phyloP scores from a whole-genome alignment of 2,113 vertebrate species.

The Percopsis transmontana region DNA sequence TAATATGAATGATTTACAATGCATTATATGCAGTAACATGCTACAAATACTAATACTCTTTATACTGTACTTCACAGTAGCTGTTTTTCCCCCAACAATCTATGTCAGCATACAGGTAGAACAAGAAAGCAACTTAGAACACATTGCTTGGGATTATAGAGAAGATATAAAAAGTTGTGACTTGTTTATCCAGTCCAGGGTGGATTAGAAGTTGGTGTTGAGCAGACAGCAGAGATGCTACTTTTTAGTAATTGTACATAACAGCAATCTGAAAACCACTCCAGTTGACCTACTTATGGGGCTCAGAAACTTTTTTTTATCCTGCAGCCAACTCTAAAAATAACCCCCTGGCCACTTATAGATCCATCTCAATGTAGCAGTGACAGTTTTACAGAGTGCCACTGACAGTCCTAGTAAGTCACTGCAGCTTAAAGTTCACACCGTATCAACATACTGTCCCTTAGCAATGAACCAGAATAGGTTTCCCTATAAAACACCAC shows the following conservation, averaged over 20 bases:
- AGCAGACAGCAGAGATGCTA: slow-evolving; percentile 69
- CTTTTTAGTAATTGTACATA: slow-evolving; percentile 78
- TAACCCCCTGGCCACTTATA: slow-evolving; percentile 76
- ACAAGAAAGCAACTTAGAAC: slow-evolving; percentile 34
- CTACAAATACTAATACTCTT: no score
- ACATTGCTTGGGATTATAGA: slow-evolving; percentile 45
- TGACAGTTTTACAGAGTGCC: slow-evolving; percentile 70
- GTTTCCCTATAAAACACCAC: no score
- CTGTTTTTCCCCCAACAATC: slow-evolving; percentile 27
- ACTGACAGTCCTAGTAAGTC: slow-evolving; percentile 53
- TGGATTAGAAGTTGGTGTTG: slow-evolving; percentile 72
- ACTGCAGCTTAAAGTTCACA: no score
- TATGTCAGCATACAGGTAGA: slow-evolving; percentile 18
- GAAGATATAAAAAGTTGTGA: slow-evolving; percentile 44
- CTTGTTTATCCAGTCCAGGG: slow-evolving; percentile 55
- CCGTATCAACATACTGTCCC: no score
- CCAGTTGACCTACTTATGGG: slow-evolving; percentile 79
- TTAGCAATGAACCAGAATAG: no score
- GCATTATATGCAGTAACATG: no score
- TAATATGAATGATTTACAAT: no score
- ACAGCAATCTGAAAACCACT: slow-evolving; percentile 73
- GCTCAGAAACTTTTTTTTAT: slow-evolving; percentile 75
- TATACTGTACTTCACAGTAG: slow-evolving; percentile 38
- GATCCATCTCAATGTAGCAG: slow-evolving; percentile 75
- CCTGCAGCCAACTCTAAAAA: slow-evolving; percentile 79